Evolutionary conservation across 2,888 invertebrate genomes (phyloP).

Genomic region (Cephus nigrinus): DNA sequence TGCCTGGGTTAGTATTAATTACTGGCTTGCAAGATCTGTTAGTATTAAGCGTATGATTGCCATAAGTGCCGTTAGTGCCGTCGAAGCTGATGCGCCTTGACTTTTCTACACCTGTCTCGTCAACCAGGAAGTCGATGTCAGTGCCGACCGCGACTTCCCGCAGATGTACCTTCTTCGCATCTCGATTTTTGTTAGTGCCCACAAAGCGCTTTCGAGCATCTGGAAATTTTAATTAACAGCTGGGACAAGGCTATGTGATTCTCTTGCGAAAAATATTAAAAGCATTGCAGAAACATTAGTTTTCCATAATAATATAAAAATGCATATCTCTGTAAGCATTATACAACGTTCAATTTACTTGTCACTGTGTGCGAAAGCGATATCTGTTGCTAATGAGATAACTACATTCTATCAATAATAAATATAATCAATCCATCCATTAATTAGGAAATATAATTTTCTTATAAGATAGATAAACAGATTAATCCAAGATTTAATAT

Average conservation of each 20-base stretch:
- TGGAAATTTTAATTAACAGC: neutral
- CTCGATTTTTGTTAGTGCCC: conserved; percentile 17
- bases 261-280: neutral
- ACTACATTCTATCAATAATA: neutral
- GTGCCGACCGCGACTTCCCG: conserved; percentile 61
- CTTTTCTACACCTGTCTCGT: conserved; percentile 39
- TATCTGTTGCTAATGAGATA: neutral
- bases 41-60: conserved; percentile 22
- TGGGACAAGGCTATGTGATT: neutral
- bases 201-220: neutral
- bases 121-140: conserved; percentile 39
- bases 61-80: conserved; percentile 26
- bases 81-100: conserved; percentile 43
- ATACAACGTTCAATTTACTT: neutral
- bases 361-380: neutral
- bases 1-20: conserved; percentile 20
- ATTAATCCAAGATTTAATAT: neutral
- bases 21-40: conserved; percentile 25
- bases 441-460: neutral
- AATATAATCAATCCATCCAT: neutral
- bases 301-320: neutral
- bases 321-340: neutral
- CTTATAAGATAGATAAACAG: neutral
- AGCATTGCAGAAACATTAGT: neutral
- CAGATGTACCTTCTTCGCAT: conserved; percentile 58